Conservation (phyloP, 2,113 vertebrate species). For the Neogobius melanostomus region DNA sequence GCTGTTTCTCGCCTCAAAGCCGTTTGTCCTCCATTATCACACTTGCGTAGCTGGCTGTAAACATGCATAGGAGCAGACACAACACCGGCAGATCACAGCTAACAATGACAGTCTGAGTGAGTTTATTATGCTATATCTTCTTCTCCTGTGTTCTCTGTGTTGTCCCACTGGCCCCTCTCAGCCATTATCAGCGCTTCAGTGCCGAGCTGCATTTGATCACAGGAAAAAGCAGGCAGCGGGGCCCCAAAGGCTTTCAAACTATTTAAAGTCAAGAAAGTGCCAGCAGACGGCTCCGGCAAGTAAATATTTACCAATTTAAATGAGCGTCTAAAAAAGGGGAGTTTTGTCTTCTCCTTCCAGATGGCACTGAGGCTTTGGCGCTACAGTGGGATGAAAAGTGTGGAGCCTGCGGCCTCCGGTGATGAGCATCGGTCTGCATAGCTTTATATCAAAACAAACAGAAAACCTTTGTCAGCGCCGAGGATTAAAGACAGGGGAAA, state of each 20-base stretch:
- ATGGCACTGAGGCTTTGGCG: constrained; percentile 69
- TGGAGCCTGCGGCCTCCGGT: constrained; percentile 37
- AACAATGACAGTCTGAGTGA: constrained; percentile 14
- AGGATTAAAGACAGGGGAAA: constrained; percentile 27
- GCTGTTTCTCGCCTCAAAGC: background rate
- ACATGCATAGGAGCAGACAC: background rate
- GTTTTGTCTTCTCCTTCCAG: constrained; percentile 45
- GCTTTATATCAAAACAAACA: constrained; percentile 53
- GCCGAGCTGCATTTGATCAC: constrained; percentile 53
- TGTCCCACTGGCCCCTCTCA: constrained; percentile 47
- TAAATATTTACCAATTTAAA: constrained; percentile 76
- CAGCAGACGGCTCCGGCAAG: constrained; percentile 52
- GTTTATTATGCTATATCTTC: constrained; percentile 23
- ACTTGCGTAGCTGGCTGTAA: constrained; percentile 1
- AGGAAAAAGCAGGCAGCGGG: constrained; percentile 44
- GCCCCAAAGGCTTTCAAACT: constrained; percentile 47
- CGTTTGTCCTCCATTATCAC: background rate
- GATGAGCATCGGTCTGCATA: constrained; percentile 35
- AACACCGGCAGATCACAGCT: constrained; percentile 6
- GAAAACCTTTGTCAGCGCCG: constrained; percentile 34
- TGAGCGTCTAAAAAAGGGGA: constrained; percentile 50
- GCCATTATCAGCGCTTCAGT: constrained; percentile 50
- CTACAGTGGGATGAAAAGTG: constrained; percentile 54
- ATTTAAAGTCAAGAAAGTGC: constrained; percentile 39
- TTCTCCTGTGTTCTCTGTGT: constrained; percentile 10